Evolutionary conservation across 2,113 vertebrate genomes (phyloP).

Genomic region (Hylia prasina): DNA sequence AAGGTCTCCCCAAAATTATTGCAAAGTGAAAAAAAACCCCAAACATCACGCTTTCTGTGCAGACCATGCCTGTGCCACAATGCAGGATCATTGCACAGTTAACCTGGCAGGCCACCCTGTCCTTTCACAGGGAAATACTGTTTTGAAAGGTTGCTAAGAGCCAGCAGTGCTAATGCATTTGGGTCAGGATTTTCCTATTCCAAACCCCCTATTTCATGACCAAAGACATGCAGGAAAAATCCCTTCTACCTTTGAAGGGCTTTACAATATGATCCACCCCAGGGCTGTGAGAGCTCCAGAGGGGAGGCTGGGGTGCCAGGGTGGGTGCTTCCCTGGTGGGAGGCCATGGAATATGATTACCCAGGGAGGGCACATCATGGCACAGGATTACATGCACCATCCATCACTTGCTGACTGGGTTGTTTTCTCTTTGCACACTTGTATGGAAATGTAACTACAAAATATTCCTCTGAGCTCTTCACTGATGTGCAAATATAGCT

Average conservation of each 20-base stretch:
- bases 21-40: not conserved
- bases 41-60: not conserved
- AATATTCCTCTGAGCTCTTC: not conserved
- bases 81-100: not conserved
- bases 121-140: not conserved
- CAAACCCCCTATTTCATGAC: not conserved
- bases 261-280: not conserved
- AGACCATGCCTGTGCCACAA: rapidly evolving
- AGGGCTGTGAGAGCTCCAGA: rapidly evolving
- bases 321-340: not conserved
- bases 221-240: not conserved
- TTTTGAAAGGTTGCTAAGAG: not conserved
- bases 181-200: not conserved
- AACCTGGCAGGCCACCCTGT: not conserved
- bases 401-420: not conserved
- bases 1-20: rapidly evolving
- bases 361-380: not conserved
- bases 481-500: conserved; percentile 15
- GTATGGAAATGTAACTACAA: not conserved
- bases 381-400: not conserved
- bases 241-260: not conserved
- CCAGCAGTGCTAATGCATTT: not conserved
- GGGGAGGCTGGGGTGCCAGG: not conserved
- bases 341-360: rapidly evolving
- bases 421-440: conserved; percentile 17